Conservation (phyloP, 37 sponge, comb jelly and placozoan genomes). For the Amphimedon queenslandica region DNA sequence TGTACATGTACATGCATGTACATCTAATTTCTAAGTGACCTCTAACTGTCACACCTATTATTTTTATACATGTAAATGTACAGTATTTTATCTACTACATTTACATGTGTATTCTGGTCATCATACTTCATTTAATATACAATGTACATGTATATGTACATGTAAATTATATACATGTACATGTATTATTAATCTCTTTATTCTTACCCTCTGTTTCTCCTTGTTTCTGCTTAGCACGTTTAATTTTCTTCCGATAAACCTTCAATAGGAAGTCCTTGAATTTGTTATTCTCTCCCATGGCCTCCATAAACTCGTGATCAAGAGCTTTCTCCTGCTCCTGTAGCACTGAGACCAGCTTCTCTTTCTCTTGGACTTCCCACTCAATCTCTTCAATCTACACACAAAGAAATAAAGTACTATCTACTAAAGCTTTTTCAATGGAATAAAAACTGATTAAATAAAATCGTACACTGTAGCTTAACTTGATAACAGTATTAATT, state of each 20-base stretch:
- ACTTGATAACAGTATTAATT: too few species aligned
- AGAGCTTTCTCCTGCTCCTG: conserved; percentile 79
- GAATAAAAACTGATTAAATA: background rate
- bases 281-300: conserved; percentile 90
- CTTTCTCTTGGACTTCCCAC: conserved; percentile 44
- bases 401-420: background rate
- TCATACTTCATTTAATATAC: background rate
- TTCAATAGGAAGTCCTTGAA: conserved; percentile 91
- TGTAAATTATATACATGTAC: conserved; percentile 21
- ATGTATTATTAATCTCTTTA: conserved; percentile 6
- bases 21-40: too few species aligned
- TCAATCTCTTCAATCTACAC: conserved; percentile 66
- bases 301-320: conserved; percentile 53
- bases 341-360: conserved; percentile 45
- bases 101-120: too few species aligned
- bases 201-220: conserved; percentile 26
- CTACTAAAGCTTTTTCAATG: background rate
- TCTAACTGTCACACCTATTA: too few species aligned
- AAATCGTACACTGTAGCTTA: too few species aligned
- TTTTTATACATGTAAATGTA: too few species aligned
- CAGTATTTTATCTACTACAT: too few species aligned
- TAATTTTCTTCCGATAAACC: conserved; percentile 97
- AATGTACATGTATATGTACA: background rate
- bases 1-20: too few species aligned
- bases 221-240: conserved; percentile 72